phyloP scores from a whole-genome alignment of 2,797 vertebrate species.

The Chromis chromis region DNA sequence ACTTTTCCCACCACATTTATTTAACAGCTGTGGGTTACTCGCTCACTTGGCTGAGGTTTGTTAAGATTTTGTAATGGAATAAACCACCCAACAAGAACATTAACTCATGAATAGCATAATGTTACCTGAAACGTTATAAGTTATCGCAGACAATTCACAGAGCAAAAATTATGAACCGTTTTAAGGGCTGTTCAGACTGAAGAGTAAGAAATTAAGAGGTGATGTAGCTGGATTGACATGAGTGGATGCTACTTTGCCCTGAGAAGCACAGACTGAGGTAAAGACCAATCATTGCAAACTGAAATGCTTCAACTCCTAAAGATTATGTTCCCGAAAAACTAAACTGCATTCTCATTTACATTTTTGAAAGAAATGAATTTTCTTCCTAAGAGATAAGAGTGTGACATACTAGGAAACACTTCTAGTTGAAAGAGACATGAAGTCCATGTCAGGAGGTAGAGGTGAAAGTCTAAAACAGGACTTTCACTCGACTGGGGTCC shows the following conservation, averaged over 20 bases:
- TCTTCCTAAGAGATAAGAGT: too few species aligned
- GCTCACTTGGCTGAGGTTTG: not conserved
- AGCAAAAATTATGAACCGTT: not conserved
- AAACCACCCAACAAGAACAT: not conserved
- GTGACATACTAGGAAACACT: too few species aligned
- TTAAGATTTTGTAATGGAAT: conserved; percentile 1
- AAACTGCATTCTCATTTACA: too few species aligned
- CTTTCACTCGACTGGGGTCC: too few species aligned
- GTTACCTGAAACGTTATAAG: not conserved
- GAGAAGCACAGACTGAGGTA: not conserved
- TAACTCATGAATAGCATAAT: too few species aligned
- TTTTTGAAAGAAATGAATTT: too few species aligned
- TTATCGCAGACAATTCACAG: not conserved
- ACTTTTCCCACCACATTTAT: conserved; percentile 13
- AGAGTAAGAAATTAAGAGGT: not conserved
- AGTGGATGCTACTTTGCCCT: too few species aligned
- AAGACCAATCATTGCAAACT: not conserved
- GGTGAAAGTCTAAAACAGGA: too few species aligned
- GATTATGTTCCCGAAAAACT: too few species aligned
- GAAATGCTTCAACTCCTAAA: not conserved
- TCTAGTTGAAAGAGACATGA: too few species aligned
- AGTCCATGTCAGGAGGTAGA: too few species aligned
- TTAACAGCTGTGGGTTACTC: conserved; percentile 6
- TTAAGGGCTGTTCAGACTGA: not conserved
- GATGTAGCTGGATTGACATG: not conserved